Conservation (phyloP, 2,797 vertebrate species). For the Echeneis naucrates region DNA sequence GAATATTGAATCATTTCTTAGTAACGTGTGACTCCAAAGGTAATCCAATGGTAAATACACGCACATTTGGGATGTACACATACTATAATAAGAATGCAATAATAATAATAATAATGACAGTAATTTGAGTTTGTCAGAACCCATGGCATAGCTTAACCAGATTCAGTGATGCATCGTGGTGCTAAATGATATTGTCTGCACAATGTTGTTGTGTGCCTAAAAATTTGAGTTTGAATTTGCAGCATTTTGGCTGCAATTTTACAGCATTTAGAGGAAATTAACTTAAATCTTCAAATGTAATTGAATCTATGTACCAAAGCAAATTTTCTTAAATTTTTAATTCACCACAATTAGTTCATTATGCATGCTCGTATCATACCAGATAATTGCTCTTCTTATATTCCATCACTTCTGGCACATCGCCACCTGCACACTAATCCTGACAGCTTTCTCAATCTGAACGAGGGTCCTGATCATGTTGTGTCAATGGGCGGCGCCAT, state of each 20-base stretch:
- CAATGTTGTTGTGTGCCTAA: no score
- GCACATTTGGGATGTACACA: background rate
- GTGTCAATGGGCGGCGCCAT: constrained; percentile 62
- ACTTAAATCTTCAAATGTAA: background rate
- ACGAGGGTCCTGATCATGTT: constrained; percentile 34
- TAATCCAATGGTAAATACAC: background rate
- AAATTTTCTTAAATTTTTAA: no score
- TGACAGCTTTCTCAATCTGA: constrained; percentile 6
- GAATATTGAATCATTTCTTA: background rate
- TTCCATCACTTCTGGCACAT: background rate
- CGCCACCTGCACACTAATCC: no score
- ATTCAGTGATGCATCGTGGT: background rate
- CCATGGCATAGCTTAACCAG: background rate
- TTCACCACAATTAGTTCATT: background rate
- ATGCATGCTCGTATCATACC: background rate
- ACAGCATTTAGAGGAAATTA: background rate
- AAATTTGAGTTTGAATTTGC: background rate
- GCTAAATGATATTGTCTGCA: background rate
- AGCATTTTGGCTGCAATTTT: background rate
- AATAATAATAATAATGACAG: background rate
- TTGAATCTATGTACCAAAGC: no score
- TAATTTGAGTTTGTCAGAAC: no score
- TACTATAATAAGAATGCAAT: background rate
- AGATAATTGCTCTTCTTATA: background rate
- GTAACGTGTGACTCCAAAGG: background rate